phyloP scores from a whole-genome alignment of 2,888 invertebrate genomes.

The Tortricodes alternella region DNA sequence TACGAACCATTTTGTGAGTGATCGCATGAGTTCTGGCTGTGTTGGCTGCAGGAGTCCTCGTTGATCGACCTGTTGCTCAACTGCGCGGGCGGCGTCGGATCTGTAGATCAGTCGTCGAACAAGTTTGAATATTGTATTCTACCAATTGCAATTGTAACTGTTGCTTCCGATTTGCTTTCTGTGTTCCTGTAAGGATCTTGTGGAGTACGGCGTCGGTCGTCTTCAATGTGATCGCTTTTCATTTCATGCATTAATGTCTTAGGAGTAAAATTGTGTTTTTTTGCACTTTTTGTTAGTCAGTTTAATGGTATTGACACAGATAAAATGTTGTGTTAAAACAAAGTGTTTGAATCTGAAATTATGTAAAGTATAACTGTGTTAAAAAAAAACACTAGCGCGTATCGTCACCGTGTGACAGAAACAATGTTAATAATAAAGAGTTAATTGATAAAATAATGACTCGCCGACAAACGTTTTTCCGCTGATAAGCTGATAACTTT shows the following conservation, averaged over 20 bases:
- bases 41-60: slow-evolving; percentile 68
- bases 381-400: no score
- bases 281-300: not conserved
- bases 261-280: not conserved
- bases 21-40: slow-evolving; percentile 65
- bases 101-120: slow-evolving; percentile 49
- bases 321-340: not conserved
- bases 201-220: not conserved
- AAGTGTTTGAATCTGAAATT: no score
- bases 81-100: slow-evolving; percentile 52
- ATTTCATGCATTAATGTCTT: not conserved
- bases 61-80: slow-evolving; percentile 53
- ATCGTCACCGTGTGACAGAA: no score
- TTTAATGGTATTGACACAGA: not conserved
- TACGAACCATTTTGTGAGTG: slow-evolving; percentile 70
- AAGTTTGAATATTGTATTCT: not conserved
- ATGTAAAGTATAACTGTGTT: no score
- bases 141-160: not conserved
- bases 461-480: no score
- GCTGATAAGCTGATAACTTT: no score
- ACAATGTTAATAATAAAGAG: no score
- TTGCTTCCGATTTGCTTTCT: not conserved
- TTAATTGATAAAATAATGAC: no score
- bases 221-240: not conserved
- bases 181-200: not conserved